Conservation (phyloP, 2,888 invertebrate genomes). For the Gerris lacustris region DNA sequence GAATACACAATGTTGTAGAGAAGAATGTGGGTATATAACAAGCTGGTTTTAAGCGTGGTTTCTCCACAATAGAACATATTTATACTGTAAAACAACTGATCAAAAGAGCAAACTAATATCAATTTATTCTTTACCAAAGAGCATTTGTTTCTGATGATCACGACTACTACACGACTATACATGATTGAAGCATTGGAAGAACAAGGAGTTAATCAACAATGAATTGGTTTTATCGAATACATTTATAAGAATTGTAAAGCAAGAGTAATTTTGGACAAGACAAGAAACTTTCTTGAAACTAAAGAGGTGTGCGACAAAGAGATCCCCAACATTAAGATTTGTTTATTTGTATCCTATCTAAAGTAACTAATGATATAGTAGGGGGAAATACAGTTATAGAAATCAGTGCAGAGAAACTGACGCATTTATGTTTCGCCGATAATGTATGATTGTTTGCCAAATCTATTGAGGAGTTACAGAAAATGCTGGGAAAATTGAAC, state of each 20-base stretch:
- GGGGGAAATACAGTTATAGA: background rate
- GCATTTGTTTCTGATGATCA: background rate
- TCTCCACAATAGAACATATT: background rate
- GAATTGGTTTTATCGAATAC: background rate
- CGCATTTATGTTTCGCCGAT: background rate
- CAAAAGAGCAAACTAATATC: background rate
- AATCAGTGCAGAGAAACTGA: background rate
- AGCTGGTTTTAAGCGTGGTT: background rate
- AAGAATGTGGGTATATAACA: background rate
- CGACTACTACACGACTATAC: too few species aligned
- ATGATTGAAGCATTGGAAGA: background rate
- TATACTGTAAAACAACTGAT: background rate
- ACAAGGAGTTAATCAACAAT: background rate
- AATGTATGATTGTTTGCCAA: background rate
- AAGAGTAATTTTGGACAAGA: background rate
- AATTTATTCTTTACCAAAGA: background rate
- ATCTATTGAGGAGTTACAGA: background rate
- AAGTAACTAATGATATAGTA: background rate
- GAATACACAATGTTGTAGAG: background rate
- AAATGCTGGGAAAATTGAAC: background rate
- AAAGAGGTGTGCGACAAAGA: background rate
- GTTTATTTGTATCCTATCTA: background rate
- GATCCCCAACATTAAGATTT: background rate
- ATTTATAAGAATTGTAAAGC: background rate
- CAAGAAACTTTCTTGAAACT: background rate